Percentiles rank a stretch among this genome's conserved stretches.
These are phyloP conservation scores for Nesospiza acunhae DNA, from an alignment of 2,113 vertebrate genomes.

Conservation along the genomic window DNA sequence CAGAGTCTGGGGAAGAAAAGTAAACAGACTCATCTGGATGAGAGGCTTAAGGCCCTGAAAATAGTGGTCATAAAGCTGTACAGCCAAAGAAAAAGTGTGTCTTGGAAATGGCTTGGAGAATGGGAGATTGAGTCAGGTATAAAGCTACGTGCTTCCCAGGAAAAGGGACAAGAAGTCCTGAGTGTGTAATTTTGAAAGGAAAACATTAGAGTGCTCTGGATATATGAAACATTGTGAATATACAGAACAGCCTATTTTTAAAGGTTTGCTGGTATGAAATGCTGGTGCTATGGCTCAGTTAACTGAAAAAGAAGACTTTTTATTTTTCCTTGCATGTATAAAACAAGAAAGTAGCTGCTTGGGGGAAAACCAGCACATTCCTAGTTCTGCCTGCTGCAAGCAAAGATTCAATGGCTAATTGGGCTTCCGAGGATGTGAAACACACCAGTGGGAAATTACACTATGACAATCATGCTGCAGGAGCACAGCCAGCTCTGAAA, in stretches of 20 bases:
- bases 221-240: background rate
- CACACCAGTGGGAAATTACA: constrained; percentile 22
- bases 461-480: background rate
- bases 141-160: background rate
- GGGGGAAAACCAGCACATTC: background rate
- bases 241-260: background rate
- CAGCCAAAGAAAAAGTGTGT: background rate
- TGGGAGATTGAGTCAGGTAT: background rate
- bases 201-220: background rate
- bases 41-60: background rate
- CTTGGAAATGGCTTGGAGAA: background rate
- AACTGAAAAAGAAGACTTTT: background rate
- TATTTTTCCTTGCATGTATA: background rate
- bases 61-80: background rate
- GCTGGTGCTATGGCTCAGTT: background rate
- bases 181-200: background rate
- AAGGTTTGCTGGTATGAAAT: background rate
- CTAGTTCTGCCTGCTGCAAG: background rate
- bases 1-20: background rate
- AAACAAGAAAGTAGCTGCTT: background rate
- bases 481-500: constrained; percentile 26
- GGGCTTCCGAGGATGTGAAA: background rate
- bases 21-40: background rate
- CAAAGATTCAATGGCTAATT: constrained; percentile 33
- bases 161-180: background rate